Conservation (phyloP, 2,888 invertebrate genomes). For the Drosophila quinaria region DNA sequence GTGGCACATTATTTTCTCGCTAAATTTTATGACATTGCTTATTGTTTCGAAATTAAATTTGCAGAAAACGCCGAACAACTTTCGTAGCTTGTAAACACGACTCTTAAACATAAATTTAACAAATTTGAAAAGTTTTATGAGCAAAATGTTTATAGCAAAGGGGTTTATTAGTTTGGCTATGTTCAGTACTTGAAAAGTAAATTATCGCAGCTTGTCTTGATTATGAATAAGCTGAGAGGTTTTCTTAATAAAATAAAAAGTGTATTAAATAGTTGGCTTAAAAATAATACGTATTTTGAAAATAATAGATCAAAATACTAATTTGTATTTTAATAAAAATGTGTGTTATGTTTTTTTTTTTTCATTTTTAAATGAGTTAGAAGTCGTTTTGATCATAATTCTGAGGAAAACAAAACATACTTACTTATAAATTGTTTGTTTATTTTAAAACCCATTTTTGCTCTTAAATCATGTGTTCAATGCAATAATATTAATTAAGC, state of each 20-base stretch:
- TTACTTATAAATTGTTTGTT: too few relatives aligned
- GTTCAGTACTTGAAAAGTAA: constrained; percentile 6
- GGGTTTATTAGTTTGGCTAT: constrained; percentile 10
- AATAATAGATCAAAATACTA: not conserved
- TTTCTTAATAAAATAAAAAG: not conserved
- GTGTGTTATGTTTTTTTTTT: too few relatives aligned
- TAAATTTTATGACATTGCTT: constrained; percentile 48
- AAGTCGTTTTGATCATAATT: too few relatives aligned
- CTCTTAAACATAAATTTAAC: constrained; percentile 50
- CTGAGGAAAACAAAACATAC: too few relatives aligned
- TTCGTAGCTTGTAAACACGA: constrained; percentile 71
- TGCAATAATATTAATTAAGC: not conserved
- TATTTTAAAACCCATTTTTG: too few relatives aligned
- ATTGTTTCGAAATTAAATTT: constrained; percentile 65
- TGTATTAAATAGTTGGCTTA: not conserved
- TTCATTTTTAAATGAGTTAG: too few relatives aligned
- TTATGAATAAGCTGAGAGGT: not conserved
- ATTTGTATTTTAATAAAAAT: not conserved
- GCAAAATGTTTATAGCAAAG: constrained; percentile 3
- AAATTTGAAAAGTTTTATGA: constrained; percentile 58
- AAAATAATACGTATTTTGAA: not conserved
- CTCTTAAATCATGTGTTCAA: not conserved
- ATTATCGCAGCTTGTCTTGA: constrained; percentile 2
- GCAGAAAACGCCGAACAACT: constrained; percentile 36
- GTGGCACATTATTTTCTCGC: constrained; percentile 62